phyloP scores from a whole-genome alignment of 1,140 invertebrate genomes.

The Phortica variegata region DNA sequence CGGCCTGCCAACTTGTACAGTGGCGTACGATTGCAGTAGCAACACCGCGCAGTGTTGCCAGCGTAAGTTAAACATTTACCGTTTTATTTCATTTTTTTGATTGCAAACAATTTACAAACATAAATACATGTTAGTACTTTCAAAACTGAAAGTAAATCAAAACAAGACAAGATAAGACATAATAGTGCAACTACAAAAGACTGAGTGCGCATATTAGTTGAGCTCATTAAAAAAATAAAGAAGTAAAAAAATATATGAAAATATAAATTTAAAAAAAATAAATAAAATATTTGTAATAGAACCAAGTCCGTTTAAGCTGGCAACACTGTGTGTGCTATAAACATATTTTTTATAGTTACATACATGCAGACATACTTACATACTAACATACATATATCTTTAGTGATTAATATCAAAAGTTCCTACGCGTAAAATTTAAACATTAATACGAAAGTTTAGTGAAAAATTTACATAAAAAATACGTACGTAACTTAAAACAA shows the following conservation, averaged over 20 bases:
- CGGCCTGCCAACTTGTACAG: conserved; percentile 1
- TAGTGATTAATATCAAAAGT: conserved; percentile 56
- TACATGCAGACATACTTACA: conserved; percentile 31
- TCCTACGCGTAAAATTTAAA: conserved; percentile 55
- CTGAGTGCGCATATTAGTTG: conserved; percentile 55
- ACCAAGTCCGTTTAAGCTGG: conserved; percentile 53
- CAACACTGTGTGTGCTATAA: conserved; percentile 35
- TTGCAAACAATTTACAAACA: neutral
- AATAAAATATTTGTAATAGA: conserved; percentile 27
- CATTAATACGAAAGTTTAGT: no score
- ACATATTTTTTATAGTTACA: conserved; percentile 28
- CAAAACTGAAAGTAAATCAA: no score
- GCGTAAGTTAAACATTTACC: conserved; percentile 41
- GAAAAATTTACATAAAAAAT: conserved; percentile 37
- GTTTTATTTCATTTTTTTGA: conserved; percentile 8
- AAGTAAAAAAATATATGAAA: conserved; percentile 21
- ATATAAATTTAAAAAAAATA: neutral
- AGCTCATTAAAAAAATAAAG: conserved; percentile 50
- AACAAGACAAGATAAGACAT: conserved; percentile 33
- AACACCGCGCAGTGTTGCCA: conserved; percentile 37
- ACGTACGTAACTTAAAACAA: no score
- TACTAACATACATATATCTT: conserved; percentile 39
- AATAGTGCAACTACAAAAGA: conserved; percentile 55
- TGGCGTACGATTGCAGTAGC: conserved; percentile 17
- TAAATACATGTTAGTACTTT: neutral